phyloP scores from a whole-genome alignment of 2,113 vertebrate species.

The Ranitomeya imitator region DNA sequence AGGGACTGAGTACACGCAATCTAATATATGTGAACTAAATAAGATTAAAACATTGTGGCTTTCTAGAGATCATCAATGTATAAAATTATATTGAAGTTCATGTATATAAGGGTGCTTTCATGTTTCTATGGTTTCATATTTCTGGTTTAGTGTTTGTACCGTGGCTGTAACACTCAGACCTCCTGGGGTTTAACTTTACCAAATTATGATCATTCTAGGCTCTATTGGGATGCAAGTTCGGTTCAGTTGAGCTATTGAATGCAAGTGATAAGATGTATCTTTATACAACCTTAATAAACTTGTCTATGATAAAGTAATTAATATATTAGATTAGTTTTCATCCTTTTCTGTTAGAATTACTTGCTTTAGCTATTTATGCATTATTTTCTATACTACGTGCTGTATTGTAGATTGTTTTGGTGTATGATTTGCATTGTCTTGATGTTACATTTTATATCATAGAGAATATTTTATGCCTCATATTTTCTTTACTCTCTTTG shows the following conservation, averaged over 20 bases:
- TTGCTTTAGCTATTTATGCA: background rate
- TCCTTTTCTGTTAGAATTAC: background rate
- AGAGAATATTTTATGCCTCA: background rate
- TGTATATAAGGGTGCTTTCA: background rate
- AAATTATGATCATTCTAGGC: background rate
- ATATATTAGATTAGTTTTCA: background rate
- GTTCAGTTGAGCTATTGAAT: background rate
- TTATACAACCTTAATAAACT: background rate
- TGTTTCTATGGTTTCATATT: background rate
- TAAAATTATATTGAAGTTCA: background rate
- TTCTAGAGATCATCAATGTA: background rate
- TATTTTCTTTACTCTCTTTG: background rate
- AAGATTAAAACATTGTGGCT: background rate
- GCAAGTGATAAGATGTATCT: background rate
- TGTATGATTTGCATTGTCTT: background rate
- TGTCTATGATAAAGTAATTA: background rate
- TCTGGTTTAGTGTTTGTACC: background rate
- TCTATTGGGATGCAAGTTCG: background rate
- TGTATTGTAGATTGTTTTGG: background rate
- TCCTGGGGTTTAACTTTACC: background rate
- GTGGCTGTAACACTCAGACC: background rate
- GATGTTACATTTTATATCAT: background rate
- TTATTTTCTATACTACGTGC: background rate
- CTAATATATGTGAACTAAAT: too few relatives aligned
- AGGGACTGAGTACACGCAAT: too few relatives aligned